Evolutionary conservation across 1,140 invertebrate species (phyloP), one percentile per base, ranked within the genome.

Genomic region (Trichonephila inaurata): DNA sequence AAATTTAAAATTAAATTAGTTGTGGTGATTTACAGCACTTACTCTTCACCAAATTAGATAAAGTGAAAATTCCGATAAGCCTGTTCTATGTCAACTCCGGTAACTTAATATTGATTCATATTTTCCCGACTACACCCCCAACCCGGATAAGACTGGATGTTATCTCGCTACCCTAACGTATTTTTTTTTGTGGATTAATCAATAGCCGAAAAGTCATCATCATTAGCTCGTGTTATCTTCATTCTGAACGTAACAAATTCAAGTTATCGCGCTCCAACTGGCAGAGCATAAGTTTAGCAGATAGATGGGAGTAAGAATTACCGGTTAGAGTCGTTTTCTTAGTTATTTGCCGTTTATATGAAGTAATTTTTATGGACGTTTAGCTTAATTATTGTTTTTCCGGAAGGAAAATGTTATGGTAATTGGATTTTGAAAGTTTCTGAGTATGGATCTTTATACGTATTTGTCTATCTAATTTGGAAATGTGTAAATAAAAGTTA

Each of bases 111-210:
- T 77, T 77, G 72, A 77, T 77, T 77, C 28, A 77, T 77, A 77
- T 77, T 77, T 77, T 77, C 28, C 72, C 28, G 19, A 3, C 28
- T 18, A 10, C 28, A 77, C 72, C 5, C 69, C 72, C 16, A 40
- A 2, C 33, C 12, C 16, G 24, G 72, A 77, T 77, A 77, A 77
- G 72, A 77, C 33, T 77, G 72, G 72, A 77, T 77, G 6, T 77
- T 33, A 77, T 77, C 72, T 77, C 28, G 14, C 6, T 21, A 19
- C 72, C 72, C 16, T 28, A 77, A 77, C 72, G 24, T 77, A 77
- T 4, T 77, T 77, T 77, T 77, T 77, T 77, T 77, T 77, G 72
- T 19, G 72, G 72, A 77, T 77, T 77, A 77, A 77, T 77, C 72
- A 77, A 77, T 77, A 28, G 28, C 24, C 72, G 72, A 28, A 77